A percentile compares a stretch with the other conserved stretches of the same genome.
Conservation (phyloP, 2,113 vertebrate genomes). For the Jacana jacana region DNA sequence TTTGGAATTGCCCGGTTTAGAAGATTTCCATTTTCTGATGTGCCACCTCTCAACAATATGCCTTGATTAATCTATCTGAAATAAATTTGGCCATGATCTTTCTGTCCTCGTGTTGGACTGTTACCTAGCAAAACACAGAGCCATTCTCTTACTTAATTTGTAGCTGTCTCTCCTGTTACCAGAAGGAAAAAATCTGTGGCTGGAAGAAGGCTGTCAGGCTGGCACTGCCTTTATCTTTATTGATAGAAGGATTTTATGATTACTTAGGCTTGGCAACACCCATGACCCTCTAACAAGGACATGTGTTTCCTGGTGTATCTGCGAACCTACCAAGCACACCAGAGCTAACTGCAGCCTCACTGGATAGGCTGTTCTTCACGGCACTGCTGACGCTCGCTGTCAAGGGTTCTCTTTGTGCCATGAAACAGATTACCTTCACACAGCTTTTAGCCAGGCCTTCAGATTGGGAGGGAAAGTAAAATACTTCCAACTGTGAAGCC, state of each 20-base stretch:
- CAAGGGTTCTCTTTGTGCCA: background rate
- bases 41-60: background rate
- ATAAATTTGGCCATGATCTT: background rate
- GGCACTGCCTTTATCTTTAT: background rate
- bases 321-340: background rate
- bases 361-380: too few species aligned
- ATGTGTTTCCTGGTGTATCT: background rate
- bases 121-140: background rate
- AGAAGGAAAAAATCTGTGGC: background rate
- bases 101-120: background rate
- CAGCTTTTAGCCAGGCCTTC: background rate
- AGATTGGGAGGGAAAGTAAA: background rate
- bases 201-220: background rate
- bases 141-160: background rate
- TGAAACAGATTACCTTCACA: background rate
- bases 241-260: background rate
- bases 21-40: background rate
- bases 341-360: background rate
- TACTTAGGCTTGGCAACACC: background rate
- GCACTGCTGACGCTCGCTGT: background rate
- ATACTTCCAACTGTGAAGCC: background rate
- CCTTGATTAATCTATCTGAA: background rate
- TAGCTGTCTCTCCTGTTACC: background rate
- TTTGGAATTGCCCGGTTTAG: background rate
- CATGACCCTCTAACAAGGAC: fast-evolving